Percentiles rank a stretch among this genome's conserved stretches.
Conservation (phyloP, 2,797 vertebrate genomes). For the Leuciscus waleckii region DNA sequence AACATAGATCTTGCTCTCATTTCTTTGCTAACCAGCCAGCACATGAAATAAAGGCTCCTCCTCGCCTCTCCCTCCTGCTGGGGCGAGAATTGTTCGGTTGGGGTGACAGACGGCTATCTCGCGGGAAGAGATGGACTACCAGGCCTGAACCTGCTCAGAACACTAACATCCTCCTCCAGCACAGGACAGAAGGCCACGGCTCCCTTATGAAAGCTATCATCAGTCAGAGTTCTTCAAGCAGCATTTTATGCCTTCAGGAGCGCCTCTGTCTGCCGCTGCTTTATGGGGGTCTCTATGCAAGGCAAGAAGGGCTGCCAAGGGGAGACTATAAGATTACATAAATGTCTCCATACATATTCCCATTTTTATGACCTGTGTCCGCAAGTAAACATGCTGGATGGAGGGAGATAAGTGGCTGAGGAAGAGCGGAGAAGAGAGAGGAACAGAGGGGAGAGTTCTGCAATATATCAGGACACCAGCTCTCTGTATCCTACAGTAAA, state of each 20-base stretch:
- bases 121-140: slow-evolving; percentile 33
- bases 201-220: slow-evolving; percentile 62
- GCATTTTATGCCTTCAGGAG: slow-evolving; percentile 23
- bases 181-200: slow-evolving; percentile 16
- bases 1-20: slow-evolving; percentile 27
- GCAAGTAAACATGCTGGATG: slow-evolving; percentile 59
- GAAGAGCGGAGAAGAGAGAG: slow-evolving; percentile 17
- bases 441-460: background rate
- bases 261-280: slow-evolving; percentile 37
- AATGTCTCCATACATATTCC: slow-evolving; percentile 72
- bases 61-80: slow-evolving; percentile 8
- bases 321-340: slow-evolving; percentile 69
- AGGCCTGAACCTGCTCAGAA: slow-evolving; percentile 18
- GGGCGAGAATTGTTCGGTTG: slow-evolving; percentile 50
- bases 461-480: slow-evolving; percentile 15
- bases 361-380: slow-evolving; percentile 66
- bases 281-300: slow-evolving; percentile 40
- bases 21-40: slow-evolving; percentile 48
- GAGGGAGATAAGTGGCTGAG: slow-evolving; percentile 51
- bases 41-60: slow-evolving; percentile 22
- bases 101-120: slow-evolving; percentile 57
- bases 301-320: slow-evolving; percentile 59
- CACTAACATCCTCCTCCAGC: slow-evolving; percentile 27
- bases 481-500: slow-evolving; percentile 8
- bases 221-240: slow-evolving; percentile 50